Conservation (phyloP, 2,888 invertebrate species). For the Agriopis marginaria region DNA sequence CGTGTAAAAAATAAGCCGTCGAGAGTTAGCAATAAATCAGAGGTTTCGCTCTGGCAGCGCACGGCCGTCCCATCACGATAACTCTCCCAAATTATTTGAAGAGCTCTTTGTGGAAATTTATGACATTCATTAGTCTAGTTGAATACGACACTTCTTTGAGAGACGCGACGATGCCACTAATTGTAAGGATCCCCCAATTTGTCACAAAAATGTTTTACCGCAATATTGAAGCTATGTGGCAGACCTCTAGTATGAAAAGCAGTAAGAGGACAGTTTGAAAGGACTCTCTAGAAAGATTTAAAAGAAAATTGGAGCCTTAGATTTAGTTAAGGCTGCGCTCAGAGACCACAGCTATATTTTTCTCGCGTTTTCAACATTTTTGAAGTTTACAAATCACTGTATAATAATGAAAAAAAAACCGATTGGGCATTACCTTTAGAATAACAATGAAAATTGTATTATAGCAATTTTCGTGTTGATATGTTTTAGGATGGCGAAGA, state of each 20-base stretch:
- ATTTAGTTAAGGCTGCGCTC: no score
- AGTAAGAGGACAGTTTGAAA: conserved; percentile 9
- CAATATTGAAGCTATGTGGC: conserved; percentile 52
- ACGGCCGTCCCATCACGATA: conserved; percentile 56
- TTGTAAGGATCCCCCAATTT: conserved; percentile 76
- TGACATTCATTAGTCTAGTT: conserved; percentile 78
- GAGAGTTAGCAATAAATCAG: conserved; percentile 46
- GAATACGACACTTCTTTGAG: conserved; percentile 78
- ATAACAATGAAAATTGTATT: no score
- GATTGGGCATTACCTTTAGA: no score
- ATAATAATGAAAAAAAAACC: no score
- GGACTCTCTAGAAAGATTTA: no score
- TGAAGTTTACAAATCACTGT: no score
- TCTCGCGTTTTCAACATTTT: no score
- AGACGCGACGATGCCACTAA: conserved; percentile 74
- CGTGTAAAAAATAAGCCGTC: conserved; percentile 36
- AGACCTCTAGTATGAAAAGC: conserved; percentile 28
- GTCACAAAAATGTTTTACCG: conserved; percentile 67
- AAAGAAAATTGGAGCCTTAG: no score
- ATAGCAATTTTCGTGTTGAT: no score
- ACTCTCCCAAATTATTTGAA: conserved; percentile 70
- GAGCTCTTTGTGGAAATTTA: conserved; percentile 71
- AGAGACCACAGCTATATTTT: no score
- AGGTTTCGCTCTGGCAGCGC: conserved; percentile 40
- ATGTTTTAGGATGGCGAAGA: no score